These are phyloP conservation scores for Argyrosomus regius DNA, from an alignment of 2,797 vertebrate species.

Conservation along the genomic window DNA sequence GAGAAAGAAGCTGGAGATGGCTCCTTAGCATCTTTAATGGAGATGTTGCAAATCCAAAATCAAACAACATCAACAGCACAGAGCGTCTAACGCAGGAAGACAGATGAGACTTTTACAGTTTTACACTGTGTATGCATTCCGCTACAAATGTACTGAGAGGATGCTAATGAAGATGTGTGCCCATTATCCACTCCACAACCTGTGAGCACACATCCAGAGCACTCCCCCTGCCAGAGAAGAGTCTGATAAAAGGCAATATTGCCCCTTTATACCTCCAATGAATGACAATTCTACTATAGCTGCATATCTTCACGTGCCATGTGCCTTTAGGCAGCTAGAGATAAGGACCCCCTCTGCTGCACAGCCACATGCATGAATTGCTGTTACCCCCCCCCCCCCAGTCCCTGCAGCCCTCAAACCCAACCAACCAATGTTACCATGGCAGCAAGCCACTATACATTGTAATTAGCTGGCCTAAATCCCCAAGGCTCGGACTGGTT, in stretches of 20 bases:
- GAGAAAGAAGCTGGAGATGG: background rate
- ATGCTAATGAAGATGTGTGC: constrained; percentile 37
- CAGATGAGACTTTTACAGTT: constrained; percentile 18
- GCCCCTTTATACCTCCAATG: constrained; percentile 50
- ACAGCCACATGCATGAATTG: constrained; percentile 54
- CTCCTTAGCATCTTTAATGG: constrained; percentile 15
- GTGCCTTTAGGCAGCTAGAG: constrained; percentile 65
- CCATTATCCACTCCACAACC: constrained; percentile 57
- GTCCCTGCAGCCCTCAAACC: constrained; percentile 37
- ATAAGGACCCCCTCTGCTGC: constrained; percentile 66
- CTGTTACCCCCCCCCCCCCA: background rate
- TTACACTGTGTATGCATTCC: constrained; percentile 4
- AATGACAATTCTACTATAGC: constrained; percentile 61
- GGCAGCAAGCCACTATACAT: constrained; percentile 79
- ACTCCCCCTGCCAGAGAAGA: constrained; percentile 27
- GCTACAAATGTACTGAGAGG: constrained; percentile 14
- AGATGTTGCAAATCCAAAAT: constrained; percentile 12
- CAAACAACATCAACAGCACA: constrained; percentile 3
- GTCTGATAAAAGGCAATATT: constrained; percentile 43
- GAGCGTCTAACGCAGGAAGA: constrained; percentile 20
- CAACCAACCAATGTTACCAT: constrained; percentile 73
- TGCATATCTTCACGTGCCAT: constrained; percentile 75
- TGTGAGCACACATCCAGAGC: constrained; percentile 43
- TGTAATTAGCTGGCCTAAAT: constrained; percentile 78
- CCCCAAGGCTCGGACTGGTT: constrained; percentile 58